phyloP scores from a whole-genome alignment of 1,140 invertebrate genomes.

The Drosophila repletoides region DNA sequence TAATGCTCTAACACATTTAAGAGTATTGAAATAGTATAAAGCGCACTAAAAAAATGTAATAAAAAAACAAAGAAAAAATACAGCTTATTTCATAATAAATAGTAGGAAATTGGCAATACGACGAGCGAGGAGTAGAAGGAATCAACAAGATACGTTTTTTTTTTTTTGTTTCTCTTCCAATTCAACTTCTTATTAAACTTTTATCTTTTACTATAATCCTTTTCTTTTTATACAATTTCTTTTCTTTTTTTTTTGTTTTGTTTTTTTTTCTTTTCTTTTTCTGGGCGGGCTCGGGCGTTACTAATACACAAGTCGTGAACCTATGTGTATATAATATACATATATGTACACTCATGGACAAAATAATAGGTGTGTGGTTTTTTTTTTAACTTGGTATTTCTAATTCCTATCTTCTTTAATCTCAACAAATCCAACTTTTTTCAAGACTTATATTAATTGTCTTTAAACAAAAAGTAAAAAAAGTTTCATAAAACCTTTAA shows the following conservation, averaged over 20 bases:
- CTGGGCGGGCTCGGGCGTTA: slow-evolving; percentile 71
- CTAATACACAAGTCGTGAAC: slow-evolving; percentile 75
- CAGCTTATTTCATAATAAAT: slow-evolving; percentile 56
- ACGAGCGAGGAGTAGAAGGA: slow-evolving; percentile 75
- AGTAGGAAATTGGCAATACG: slow-evolving; percentile 81
- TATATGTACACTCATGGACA: slow-evolving; percentile 25
- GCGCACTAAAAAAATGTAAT: slow-evolving; percentile 55
- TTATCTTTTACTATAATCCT: slow-evolving; percentile 12
- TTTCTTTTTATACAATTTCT: slow-evolving; percentile 31
- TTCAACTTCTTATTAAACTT: slow-evolving; percentile 17
- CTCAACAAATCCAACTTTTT: no score
- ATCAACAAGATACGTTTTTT: slow-evolving; percentile 71
- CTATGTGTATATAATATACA: slow-evolving; percentile 41
- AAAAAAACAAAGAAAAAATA: slow-evolving; percentile 56
- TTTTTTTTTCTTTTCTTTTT: slow-evolving; percentile 31
- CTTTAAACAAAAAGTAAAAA: no score
- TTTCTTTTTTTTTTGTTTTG: slow-evolving; percentile 15
- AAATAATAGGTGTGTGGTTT: no score
- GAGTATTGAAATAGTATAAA: slow-evolving; percentile 55
- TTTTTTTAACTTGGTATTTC: no score
- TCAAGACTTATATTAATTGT: no score
- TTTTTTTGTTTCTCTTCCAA: no score
- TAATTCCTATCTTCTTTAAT: no score
- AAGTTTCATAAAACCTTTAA: no score
- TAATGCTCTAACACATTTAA: slow-evolving; percentile 72